Evolutionary conservation across 2,888 invertebrate genomes (phyloP).

Genomic region (Gandaritis pyraliata): DNA sequence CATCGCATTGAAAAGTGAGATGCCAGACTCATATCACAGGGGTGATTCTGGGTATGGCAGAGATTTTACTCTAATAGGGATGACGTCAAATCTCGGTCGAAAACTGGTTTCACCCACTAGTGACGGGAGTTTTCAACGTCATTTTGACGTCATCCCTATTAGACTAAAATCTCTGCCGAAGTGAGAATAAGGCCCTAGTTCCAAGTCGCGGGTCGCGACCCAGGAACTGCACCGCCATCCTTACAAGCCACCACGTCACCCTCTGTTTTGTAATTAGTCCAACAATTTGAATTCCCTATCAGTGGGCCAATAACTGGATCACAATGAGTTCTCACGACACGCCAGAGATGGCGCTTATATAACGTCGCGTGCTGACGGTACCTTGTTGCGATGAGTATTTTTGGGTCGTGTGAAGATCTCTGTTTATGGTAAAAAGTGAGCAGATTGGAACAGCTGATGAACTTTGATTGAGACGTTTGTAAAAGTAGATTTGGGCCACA

Average conservation of each 20-base stretch:
- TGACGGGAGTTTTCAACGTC: too few species aligned
- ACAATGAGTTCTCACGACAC: conserved; percentile 34
- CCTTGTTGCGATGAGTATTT: conserved; percentile 30
- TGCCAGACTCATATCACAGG: too few species aligned
- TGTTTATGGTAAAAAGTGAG: conserved; percentile 33
- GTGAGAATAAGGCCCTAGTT: too few species aligned
- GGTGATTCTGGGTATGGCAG: too few species aligned
- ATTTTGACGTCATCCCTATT: too few species aligned
- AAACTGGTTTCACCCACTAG: too few species aligned
- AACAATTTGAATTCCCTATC: conserved; percentile 36
- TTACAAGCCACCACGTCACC: conserved; percentile 14
- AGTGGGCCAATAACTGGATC: conserved; percentile 38
- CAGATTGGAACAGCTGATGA: conserved; percentile 24
- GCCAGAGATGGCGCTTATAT: conserved; percentile 35
- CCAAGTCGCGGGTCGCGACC: background rate
- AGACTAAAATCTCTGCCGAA: too few species aligned
- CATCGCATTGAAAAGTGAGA: too few species aligned
- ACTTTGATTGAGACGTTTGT: conserved; percentile 12
- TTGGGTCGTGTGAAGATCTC: conserved; percentile 38
- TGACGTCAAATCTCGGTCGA: too few species aligned
- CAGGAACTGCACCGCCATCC: background rate
- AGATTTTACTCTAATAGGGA: too few species aligned
- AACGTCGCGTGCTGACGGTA: conserved; percentile 32
- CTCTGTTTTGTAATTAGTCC: conserved; percentile 33
- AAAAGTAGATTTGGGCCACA: background rate